These are phyloP conservation scores for Tetrax tetrax DNA, from an alignment of 2,113 vertebrate species.

Conservation along the genomic window DNA sequence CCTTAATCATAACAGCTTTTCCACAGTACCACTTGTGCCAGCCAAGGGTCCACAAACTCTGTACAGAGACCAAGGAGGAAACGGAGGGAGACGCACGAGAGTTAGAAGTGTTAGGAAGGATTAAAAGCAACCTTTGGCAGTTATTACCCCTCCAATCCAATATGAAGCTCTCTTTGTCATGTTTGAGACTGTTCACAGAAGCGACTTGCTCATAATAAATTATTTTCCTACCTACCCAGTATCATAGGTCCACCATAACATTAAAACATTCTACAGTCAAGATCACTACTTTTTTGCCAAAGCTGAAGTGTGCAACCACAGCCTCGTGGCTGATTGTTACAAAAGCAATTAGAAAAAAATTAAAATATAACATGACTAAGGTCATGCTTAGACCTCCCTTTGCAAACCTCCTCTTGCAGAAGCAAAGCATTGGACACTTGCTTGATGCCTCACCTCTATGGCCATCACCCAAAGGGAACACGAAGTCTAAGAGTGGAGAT, in stretches of 20 bases:
- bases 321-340: neutral
- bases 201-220: neutral
- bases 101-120: neutral
- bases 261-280: neutral
- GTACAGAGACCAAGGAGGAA: neutral
- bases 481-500: neutral
- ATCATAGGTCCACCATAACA: neutral
- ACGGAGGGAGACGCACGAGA: fast-evolving
- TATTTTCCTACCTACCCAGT: neutral
- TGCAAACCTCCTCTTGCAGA: neutral
- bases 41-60: neutral
- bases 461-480: neutral
- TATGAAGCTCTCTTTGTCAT: neutral
- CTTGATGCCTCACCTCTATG: neutral
- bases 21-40: neutral
- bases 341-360: neutral
- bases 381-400: neutral
- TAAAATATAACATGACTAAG: neutral
- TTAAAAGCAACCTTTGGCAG: neutral
- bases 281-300: neutral
- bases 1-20: neutral
- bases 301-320: neutral
- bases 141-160: neutral
- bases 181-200: neutral
- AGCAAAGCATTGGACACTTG: neutral